Evolutionary conservation across 2,888 invertebrate genomes (phyloP).

Genomic region (Epistrophe eligans): DNA sequence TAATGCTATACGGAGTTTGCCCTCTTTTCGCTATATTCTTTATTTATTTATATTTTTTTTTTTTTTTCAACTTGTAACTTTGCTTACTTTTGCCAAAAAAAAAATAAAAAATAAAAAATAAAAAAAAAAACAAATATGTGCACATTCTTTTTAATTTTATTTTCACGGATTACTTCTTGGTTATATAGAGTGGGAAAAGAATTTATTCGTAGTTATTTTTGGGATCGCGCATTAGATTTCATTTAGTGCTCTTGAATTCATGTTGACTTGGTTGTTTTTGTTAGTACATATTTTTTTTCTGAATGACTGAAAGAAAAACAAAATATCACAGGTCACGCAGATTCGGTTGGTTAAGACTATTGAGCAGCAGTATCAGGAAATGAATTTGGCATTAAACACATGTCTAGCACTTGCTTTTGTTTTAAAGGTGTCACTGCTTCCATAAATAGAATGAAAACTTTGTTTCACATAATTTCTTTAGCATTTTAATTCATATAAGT

Average conservation of each 20-base stretch:
- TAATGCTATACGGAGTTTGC: background rate
- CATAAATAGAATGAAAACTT: conserved; percentile 25
- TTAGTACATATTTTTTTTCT: conserved; percentile 59
- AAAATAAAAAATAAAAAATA: background rate
- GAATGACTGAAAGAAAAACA: conserved; percentile 29
- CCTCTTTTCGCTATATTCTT: background rate
- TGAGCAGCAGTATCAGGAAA: conserved; percentile 3
- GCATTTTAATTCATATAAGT: background rate
- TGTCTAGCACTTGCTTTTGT: conserved; percentile 10
- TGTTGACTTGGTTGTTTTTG: conserved; percentile 60
- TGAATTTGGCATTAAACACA: conserved; percentile 14
- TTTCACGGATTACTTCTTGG: conserved; percentile 68
- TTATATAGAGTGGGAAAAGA: conserved; percentile 67
- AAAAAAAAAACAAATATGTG: background rate
- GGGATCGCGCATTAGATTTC: conserved; percentile 74
- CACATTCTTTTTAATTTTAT: conserved; percentile 43
- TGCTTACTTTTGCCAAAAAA: conserved; percentile 67
- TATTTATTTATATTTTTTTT: too few relatives aligned
- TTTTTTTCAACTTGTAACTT: conserved; percentile 27
- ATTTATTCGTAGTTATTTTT: conserved; percentile 69
- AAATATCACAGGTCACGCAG: conserved; percentile 28
- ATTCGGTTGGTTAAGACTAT: background rate
- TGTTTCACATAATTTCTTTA: background rate
- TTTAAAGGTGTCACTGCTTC: conserved; percentile 19
- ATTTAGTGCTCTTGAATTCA: conserved; percentile 72